A percentile compares a stretch with the other conserved stretches of the same genome.
These are phyloP conservation scores for Carapus acus DNA, from an alignment of 2,797 vertebrate species.

Conservation along the genomic window DNA sequence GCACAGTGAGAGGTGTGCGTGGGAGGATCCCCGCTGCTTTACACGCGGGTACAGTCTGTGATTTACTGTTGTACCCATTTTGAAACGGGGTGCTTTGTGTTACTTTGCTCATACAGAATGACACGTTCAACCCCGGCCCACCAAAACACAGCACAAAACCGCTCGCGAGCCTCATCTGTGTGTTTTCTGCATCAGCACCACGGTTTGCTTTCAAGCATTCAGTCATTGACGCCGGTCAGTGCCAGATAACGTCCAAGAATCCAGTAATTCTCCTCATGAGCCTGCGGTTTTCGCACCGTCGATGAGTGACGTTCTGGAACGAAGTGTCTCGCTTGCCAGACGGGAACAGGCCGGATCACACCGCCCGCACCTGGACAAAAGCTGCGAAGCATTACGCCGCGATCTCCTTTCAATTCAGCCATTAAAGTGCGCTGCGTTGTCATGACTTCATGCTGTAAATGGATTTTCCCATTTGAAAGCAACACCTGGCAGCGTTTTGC, in stretches of 20 bases:
- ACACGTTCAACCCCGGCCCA: too few species aligned
- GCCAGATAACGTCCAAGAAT: background rate
- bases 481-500: constrained; percentile 54
- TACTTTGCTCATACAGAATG: too few species aligned
- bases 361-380: constrained; percentile 23
- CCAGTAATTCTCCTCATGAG: background rate
- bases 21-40: constrained; percentile 13
- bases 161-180: too few species aligned
- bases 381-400: constrained; percentile 28
- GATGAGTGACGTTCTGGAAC: background rate
- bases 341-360: constrained; percentile 2
- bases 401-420: constrained; percentile 8
- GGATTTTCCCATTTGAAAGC: constrained; percentile 39
- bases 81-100: too few species aligned
- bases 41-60: constrained; percentile 7
- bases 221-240: background rate
- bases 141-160: too few species aligned
- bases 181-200: too few species aligned
- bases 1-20: constrained; percentile 4
- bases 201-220: too few species aligned
- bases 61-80: constrained; percentile 7
- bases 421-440: constrained; percentile 19
- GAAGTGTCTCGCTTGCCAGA: constrained; percentile 7
- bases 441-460: constrained; percentile 42
- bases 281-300: background rate